These are phyloP conservation scores for Orbicella faveolata DNA, from an alignment of 64 coral and sea anemone species.

Conservation along the genomic window DNA sequence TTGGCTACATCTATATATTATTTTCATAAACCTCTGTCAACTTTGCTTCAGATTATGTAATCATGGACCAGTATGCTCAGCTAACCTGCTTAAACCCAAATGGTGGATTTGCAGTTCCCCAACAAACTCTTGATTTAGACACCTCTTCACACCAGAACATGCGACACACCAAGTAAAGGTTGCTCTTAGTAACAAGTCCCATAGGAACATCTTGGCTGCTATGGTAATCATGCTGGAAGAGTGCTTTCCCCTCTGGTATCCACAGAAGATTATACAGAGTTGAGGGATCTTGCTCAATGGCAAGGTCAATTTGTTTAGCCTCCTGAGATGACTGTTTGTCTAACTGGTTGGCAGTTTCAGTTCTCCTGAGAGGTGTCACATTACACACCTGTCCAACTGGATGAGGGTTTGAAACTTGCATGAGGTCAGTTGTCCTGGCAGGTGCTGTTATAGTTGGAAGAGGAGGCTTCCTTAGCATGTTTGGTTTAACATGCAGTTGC, in stretches of 20 bases:
- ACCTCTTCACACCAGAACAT: conserved; percentile 96
- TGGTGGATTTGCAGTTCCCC: conserved; percentile 70
- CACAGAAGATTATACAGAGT: conserved; percentile 83
- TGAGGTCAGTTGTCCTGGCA: background rate
- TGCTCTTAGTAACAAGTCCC: conserved; percentile 47
- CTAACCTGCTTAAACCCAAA: conserved; percentile 97
- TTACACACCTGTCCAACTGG: background rate
- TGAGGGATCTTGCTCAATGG: conserved; percentile 42
- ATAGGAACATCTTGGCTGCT: background rate
- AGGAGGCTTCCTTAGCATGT: background rate
- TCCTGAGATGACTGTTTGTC: background rate
- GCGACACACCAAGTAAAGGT: conserved; percentile 80
- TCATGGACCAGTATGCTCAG: background rate
- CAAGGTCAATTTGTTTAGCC: background rate
- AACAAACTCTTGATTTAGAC: conserved; percentile 78
- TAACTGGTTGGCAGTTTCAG: background rate
- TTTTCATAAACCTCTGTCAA: no score
- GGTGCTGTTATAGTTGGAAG: conserved; percentile 8
- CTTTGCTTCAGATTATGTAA: no score
- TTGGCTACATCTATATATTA: no score
- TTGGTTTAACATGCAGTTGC: conserved; percentile 40
- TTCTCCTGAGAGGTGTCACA: background rate
- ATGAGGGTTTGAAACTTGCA: conserved; percentile 46
- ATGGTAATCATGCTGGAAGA: conserved; percentile 23
- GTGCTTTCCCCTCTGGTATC: conserved; percentile 85